Evolutionary conservation across 1,140 invertebrate species (phyloP).

Genomic region (Drosophila sucinea): DNA sequence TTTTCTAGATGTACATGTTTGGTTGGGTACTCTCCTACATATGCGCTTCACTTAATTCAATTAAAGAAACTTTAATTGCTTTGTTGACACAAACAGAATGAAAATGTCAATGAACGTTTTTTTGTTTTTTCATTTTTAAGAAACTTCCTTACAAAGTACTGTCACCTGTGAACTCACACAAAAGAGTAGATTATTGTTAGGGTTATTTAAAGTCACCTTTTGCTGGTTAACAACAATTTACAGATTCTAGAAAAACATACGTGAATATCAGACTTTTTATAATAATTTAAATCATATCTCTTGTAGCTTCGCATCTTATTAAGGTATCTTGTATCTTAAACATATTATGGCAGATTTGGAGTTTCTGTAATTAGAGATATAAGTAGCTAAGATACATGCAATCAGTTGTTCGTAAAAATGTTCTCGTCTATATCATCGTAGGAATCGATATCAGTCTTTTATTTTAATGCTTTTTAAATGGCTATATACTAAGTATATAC

Average conservation of each 20-base stretch:
- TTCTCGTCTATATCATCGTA: no score
- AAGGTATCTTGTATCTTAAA: no score
- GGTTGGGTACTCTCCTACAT: background rate
- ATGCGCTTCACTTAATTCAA: conserved; percentile 49
- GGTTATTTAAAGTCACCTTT: background rate
- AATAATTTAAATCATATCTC: no score
- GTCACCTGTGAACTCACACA: conserved; percentile 1
- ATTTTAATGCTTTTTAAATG: no score
- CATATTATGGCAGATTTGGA: no score
- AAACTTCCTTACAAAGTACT: background rate
- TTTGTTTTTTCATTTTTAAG: background rate
- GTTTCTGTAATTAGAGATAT: no score
- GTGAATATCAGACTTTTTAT: background rate
- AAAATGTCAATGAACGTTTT: conserved; percentile 49
- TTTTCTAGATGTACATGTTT: background rate
- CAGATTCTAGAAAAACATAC: background rate
- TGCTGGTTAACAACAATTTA: background rate
- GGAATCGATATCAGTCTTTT: no score
- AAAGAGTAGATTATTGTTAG: background rate
- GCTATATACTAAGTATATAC: no score
- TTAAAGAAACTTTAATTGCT: conserved; percentile 60
- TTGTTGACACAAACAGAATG: conserved; percentile 54
- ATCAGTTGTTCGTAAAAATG: no score
- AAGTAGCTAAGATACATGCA: no score
- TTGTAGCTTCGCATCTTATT: no score